Evolutionary conservation across 35 echinoderm and acorn worm species (phyloP), one percentile per base, ranked within the genome.

Genomic region (Ophioderma brevispina): DNA sequence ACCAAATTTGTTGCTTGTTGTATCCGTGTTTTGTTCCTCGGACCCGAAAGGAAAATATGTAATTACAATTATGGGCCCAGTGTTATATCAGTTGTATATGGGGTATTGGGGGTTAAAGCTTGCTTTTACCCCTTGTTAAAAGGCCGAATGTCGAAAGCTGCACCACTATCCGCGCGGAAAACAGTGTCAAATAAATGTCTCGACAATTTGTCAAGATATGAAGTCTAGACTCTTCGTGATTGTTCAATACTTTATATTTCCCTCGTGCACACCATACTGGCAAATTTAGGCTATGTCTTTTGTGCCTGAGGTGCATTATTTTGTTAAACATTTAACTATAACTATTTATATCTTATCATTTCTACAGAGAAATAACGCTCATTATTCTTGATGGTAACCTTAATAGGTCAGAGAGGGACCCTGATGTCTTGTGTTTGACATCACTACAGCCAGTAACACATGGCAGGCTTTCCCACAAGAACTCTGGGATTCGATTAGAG

Each of bases 381-480:
- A 59, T 84, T 11, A 89, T 89, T 76, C 32, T 96, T 80, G 94
- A 96, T 77, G 85, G 94, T 52, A 64, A 81, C 18, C 42, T 96
- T 30, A 43, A n/a, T n/a, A 92, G 0, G 90, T 81, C 32, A 36
- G 64, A 10, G 87, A 46, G 37, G 94, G 92, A 25, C 78, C 87
- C 23, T 90, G 94, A 1, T 96, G 94, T 90, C 37, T 96, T 1
- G 94, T 96, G 1, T 96, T 96, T 87, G 94, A 96, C 42, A 83
- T 96, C 75, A 90, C 94, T 34, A 82, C 78, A 55, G 94, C 86
- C 0, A 96, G 91, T 52, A 49, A 78, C 13, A 90, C 92, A 13
- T 87, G 92, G 82, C 64, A 88, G 56, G 81, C 87, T 1, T 96
- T 84, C 36, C 94, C 94, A 11, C 82, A 91, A 3, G 90, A 91